Percentiles rank a stretch among this genome's conserved stretches.
Conservation (phyloP, 2,797 vertebrate species). For the Taenioides sp. region DNA sequence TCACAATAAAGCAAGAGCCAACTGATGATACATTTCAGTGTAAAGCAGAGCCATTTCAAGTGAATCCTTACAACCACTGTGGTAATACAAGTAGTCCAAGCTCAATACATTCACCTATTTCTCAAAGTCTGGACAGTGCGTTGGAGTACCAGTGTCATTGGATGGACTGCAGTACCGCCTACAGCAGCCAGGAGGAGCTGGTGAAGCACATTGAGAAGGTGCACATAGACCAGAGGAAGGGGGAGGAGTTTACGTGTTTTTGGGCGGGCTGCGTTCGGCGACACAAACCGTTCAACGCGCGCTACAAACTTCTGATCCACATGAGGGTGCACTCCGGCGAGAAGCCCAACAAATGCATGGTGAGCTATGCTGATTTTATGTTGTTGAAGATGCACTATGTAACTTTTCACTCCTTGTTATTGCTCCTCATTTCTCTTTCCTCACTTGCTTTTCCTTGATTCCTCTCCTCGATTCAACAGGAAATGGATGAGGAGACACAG, state of each 20-base stretch:
- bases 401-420: neutral
- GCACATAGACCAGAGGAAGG: slow-evolving; percentile 94
- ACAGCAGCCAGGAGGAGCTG: slow-evolving; percentile 91
- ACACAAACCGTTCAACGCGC: slow-evolving; percentile 94
- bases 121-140: slow-evolving; percentile 37
- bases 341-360: slow-evolving; percentile 96
- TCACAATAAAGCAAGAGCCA: slow-evolving; percentile 86
- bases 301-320: slow-evolving; percentile 97
- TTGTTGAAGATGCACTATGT: neutral
- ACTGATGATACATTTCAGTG: slow-evolving; percentile 79
- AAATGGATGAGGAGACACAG: too few relatives aligned
- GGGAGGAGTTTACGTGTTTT: slow-evolving; percentile 96
- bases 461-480: too few relatives aligned
- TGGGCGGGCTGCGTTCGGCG: slow-evolving; percentile 90
- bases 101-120: slow-evolving; percentile 39
- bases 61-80: slow-evolving; percentile 49
- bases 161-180: slow-evolving; percentile 86
- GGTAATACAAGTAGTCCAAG: slow-evolving; percentile 48
- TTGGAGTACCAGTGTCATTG: slow-evolving; percentile 94
- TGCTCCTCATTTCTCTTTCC: too few relatives aligned
- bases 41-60: slow-evolving; percentile 69
- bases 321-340: slow-evolving; percentile 99
- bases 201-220: slow-evolving; percentile 94
- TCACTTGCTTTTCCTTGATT: too few relatives aligned
- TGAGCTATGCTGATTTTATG: neutral